Percentiles rank a stretch among this genome's conserved stretches.
Conservation (phyloP, 2,888 invertebrate species). For the Plebejus argus region DNA sequence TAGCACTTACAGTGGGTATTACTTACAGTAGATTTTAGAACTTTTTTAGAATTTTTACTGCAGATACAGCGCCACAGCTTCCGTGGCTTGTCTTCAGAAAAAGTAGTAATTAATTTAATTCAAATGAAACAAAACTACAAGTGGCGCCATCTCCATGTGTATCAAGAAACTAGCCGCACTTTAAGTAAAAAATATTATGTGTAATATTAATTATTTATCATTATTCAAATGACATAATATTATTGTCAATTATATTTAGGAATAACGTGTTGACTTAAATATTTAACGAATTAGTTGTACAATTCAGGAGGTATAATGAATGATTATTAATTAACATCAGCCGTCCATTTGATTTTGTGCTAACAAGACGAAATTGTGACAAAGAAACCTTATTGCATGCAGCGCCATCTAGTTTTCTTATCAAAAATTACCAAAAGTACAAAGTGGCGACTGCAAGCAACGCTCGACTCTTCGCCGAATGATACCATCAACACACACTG, state of each 20-base stretch:
- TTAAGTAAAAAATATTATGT: not conserved
- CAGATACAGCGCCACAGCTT: too few species aligned
- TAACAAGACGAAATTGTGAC: not conserved
- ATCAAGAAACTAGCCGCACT: not conserved
- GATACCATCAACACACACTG: not conserved
- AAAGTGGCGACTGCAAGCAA: not conserved
- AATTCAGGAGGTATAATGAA: not conserved
- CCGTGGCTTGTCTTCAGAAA: too few species aligned
- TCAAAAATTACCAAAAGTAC: not conserved
- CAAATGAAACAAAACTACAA: not conserved
- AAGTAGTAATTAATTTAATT: too few species aligned
- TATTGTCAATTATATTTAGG: not conserved
- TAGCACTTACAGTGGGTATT: too few species aligned
- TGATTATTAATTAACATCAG: not conserved
- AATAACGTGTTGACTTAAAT: not conserved
- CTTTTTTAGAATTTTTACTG: too few species aligned
- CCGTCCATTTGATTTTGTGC: constrained; percentile 14
- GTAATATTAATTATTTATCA: not conserved
- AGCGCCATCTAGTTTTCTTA: not conserved
- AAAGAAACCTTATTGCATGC: not conserved
- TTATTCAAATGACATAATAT: not conserved
- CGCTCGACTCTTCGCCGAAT: not conserved
- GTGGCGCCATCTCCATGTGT: not conserved
- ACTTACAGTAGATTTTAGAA: too few species aligned
- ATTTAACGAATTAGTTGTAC: constrained; percentile 4